A percentile compares a stretch with the other conserved stretches of the same genome.
phyloP scores from a whole-genome alignment of 2,113 vertebrate species.

The Sterna hirundo region DNA sequence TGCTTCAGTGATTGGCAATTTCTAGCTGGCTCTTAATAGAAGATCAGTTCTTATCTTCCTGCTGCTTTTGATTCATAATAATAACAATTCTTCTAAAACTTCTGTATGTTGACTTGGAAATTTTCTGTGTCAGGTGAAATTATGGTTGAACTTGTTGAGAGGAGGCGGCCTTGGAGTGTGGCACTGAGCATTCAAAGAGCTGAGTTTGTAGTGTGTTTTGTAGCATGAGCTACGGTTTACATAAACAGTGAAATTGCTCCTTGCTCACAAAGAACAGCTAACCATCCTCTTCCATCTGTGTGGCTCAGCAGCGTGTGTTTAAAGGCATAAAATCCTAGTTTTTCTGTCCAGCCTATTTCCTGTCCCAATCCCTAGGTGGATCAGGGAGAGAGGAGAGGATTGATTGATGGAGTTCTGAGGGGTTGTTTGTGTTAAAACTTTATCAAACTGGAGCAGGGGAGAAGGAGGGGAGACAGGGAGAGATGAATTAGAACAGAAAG shows the following conservation, averaged over 20 bases:
- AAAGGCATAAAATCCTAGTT: not conserved
- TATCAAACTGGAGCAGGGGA: not conserved
- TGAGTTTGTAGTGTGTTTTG: not conserved
- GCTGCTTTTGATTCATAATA: not conserved
- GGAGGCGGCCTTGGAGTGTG: not conserved
- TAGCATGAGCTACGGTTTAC: constrained; percentile 15
- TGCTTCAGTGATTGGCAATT: not conserved
- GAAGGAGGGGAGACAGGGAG: not conserved
- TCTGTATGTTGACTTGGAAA: not conserved
- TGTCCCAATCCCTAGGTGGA: not conserved
- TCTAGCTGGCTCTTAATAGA: not conserved
- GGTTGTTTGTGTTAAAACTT: not conserved
- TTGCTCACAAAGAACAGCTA: not conserved
- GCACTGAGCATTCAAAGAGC: not conserved
- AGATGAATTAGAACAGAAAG: not conserved
- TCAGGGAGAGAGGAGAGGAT: not conserved
- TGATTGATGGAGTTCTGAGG: not conserved
- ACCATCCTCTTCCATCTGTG: not conserved
- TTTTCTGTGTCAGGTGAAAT: not conserved
- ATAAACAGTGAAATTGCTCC: constrained; percentile 27
- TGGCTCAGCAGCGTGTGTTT: not conserved
- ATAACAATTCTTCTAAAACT: not conserved
- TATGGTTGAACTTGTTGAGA: not conserved
- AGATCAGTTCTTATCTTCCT: not conserved
- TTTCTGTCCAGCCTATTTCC: not conserved